These are phyloP conservation scores for Cranoglanis bouderius DNA, from an alignment of 2,113 vertebrate genomes.

Conservation along the genomic window DNA sequence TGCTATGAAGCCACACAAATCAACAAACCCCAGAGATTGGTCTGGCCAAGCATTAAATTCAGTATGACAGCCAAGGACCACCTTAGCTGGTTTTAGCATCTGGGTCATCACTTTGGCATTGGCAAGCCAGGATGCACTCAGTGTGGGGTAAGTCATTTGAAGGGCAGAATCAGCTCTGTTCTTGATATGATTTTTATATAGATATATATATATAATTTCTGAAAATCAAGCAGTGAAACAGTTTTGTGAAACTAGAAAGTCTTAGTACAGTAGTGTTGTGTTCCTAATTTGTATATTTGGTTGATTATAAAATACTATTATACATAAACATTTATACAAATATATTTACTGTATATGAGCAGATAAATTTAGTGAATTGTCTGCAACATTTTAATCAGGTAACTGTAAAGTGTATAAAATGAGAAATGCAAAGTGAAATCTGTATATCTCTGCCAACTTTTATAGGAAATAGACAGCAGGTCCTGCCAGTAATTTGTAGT, in stretches of 20 bases:
- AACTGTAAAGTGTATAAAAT: neutral
- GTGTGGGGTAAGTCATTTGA: conserved; percentile 48
- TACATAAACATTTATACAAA: neutral
- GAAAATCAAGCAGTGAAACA: neutral
- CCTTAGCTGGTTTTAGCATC: conserved; percentile 56
- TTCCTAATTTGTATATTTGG: neutral
- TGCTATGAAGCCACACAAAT: conserved; percentile 43
- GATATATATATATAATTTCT: neutral
- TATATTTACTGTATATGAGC: neutral
- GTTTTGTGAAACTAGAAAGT: neutral
- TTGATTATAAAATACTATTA: neutral
- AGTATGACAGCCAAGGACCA: conserved; percentile 46
- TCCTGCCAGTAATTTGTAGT: neutral
- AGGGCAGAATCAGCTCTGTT: conserved; percentile 40
- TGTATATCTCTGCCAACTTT: neutral
- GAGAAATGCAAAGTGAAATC: neutral
- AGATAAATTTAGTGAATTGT: neutral
- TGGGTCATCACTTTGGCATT: conserved; percentile 53
- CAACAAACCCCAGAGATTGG: conserved; percentile 34
- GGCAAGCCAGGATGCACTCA: conserved; percentile 12
- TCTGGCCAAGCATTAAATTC: conserved; percentile 54
- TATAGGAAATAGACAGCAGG: neutral
- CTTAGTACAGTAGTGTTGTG: neutral
- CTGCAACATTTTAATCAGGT: neutral
- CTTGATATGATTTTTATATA: neutral